Base-by-base conservation (phyloP, 2,113 vertebrate genomes). In the Myrmecophaga tridactyla region DNA sequence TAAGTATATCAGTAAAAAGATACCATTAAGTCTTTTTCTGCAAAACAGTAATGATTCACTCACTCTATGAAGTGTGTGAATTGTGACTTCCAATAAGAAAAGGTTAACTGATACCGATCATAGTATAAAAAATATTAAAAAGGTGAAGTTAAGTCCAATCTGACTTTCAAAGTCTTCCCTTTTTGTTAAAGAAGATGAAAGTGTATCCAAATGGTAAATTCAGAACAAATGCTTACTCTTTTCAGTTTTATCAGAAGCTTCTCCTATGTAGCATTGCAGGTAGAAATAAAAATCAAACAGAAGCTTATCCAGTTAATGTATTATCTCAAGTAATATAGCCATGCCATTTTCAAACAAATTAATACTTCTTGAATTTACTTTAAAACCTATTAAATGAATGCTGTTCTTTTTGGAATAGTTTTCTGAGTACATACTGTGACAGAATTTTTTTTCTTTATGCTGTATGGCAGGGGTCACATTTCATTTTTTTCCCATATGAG, bases 301-400 rank as follows among this genome's bases (percentile, higher is more conserved):
- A 94, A 93, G 29, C n/a, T 82, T 92, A 90, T 94, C 67, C 56
- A 81, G 3, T 84, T 76, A 43, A 72, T 73, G 2, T 62, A 18
- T 92, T 36, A 77, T 84, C 56, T 77, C 46, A 93, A 46, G 27
- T 21, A 80, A 75, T 72, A 70, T 17, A 75, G 23, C n/a, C 23
- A 56, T 6, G 48, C 39, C 86, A 18, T 48, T 87, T 60, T 17
- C 41, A 58, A 63, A 10, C 43, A 62, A 43, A 51, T 87, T 91
- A 83, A n/a, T 89, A 51, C 76, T 81, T n/a, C n/a, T 95, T 88
- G 6, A 92, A 48, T 82, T 90, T 72, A 72, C 41, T 41, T 91
- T 62, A 53, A 88, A 88, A 86, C 41, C 18, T 65, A 20, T 4
- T 39, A 36, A 70, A 70, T 67, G 82, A 84, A 48, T 85, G 25